Base-by-base conservation (phyloP, 92 coral and sea anemone species). In the Hydrozoanthus gracilis region DNA sequence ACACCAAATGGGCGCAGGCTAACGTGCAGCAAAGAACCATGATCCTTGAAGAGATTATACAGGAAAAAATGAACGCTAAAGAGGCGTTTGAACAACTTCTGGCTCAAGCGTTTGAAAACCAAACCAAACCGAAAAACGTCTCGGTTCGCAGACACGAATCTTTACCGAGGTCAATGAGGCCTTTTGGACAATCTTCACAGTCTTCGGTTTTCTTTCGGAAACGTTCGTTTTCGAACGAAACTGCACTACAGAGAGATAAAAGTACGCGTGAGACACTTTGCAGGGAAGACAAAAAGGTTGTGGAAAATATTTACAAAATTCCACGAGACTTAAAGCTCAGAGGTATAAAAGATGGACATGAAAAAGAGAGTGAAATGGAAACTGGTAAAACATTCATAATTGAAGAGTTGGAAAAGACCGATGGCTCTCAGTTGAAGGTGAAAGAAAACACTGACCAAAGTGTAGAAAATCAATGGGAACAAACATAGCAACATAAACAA, bases 21-120 rank as follows among this genome's bases (percentile, higher is more conserved):
- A 95, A 92, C 82, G 99, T 97, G 15, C 82, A 88, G 76, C 95
- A 91, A 56, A 88, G 98, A 73, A 92, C 98, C 79, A 90, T 68
- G 48, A 88, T 93, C 35, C 88, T 97, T 80, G 99, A 97, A 85
- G 91, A 88, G 16, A 93, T 93, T 45, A 87, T 96, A 39, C 90
- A 76, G 20, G 79, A 83, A 9, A 47, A 51, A 44, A 82, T 68
- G 50, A 67, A 65, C 44, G 78, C 83, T 49, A 68, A 45, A 44
- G 77, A 86, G 61, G 88, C 69, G 71, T 84, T 55, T 86, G 86
- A 18, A 27, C 78, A 73, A 82, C 58, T 71, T 16, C 67, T 54
- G 44, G 83, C 77, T 1, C 56, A 60, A 51, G 78, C 72, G 64
- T 78, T 74, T 44, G 90, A 82, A 54, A 52, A 49, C 17, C 75